Evolutionary conservation across 2,888 invertebrate species (phyloP).

Genomic region (Xylocampa areola): DNA sequence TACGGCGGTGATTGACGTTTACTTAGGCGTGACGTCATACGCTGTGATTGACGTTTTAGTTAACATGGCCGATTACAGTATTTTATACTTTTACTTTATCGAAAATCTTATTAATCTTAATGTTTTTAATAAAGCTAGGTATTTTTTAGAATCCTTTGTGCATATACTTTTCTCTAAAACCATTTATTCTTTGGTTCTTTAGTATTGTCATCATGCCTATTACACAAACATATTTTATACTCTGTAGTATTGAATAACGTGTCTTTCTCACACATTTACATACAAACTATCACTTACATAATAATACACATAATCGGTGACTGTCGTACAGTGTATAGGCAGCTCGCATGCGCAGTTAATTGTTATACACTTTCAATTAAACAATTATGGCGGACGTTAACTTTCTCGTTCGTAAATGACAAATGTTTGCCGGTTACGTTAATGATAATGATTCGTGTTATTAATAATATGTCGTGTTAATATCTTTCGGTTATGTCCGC

Average conservation of each 20-base stretch:
- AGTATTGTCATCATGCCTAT: no score
- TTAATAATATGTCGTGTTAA: conserved; percentile 1
- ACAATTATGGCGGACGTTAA: conserved; percentile 24
- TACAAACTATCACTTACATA: conserved; percentile 26
- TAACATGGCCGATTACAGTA: no score
- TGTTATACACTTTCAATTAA: conserved; percentile 49
- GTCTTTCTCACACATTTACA: conserved; percentile 27
- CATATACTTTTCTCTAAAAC: no score
- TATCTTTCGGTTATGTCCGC: conserved; percentile 1
- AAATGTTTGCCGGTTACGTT: conserved; percentile 11
- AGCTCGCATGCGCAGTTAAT: conserved; percentile 45
- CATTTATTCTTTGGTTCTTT: no score
- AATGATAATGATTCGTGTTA: conserved; percentile 15
- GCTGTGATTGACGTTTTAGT: no score
- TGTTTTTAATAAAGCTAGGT: no score
- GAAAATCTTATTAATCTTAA: no score
- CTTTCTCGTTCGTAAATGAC: conserved; percentile 33
- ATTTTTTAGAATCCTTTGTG: no score
- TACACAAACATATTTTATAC: no score
- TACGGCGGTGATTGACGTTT: no score
- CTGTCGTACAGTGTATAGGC: conserved; percentile 4
- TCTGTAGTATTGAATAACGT: conserved; percentile 13
- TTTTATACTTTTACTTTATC: no score
- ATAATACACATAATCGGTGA: conserved; percentile 31
- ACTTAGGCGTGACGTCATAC: no score